Conservation (phyloP, 2,888 invertebrate genomes). For the Megamerina dolium region DNA sequence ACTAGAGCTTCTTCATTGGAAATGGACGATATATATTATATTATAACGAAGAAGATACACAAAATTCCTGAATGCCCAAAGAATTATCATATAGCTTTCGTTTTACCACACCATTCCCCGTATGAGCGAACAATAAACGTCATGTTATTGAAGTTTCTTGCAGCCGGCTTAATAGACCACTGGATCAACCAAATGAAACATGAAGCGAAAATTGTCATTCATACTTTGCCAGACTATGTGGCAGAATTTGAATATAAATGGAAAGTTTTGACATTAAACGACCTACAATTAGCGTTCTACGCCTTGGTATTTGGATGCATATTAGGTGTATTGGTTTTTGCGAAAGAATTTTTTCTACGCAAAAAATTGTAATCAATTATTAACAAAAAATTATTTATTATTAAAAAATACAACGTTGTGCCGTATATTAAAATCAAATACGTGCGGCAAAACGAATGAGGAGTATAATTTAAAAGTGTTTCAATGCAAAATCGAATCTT, state of each 20-base stretch:
- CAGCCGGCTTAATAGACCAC: conserved; percentile 40
- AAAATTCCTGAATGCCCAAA: conserved; percentile 47
- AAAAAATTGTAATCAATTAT: background rate
- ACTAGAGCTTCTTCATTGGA: conserved; percentile 38
- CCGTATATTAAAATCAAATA: too few species aligned
- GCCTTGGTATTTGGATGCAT: conserved; percentile 37
- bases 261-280: conserved; percentile 40
- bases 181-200: conserved; percentile 42
- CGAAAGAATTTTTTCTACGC: background rate
- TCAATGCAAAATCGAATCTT: too few species aligned
- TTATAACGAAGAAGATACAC: conserved; percentile 38
- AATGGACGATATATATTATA: conserved; percentile 35
- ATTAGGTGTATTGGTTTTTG: conserved; percentile 14
- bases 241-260: conserved; percentile 30
- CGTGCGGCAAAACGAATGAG: too few species aligned
- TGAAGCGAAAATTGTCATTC: conserved; percentile 32
- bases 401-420: too few species aligned
- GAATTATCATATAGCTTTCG: conserved; percentile 44
- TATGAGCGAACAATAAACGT: conserved; percentile 35
- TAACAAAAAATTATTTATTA: background rate
- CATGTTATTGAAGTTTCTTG: conserved; percentile 35
- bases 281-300: conserved; percentile 46
- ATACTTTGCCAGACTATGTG: conserved; percentile 28
- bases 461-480: too few species aligned
- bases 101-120: conserved; percentile 39